Evolutionary conservation across 2,113 vertebrate genomes (phyloP).

Genomic region (Stictonetta naevosa): DNA sequence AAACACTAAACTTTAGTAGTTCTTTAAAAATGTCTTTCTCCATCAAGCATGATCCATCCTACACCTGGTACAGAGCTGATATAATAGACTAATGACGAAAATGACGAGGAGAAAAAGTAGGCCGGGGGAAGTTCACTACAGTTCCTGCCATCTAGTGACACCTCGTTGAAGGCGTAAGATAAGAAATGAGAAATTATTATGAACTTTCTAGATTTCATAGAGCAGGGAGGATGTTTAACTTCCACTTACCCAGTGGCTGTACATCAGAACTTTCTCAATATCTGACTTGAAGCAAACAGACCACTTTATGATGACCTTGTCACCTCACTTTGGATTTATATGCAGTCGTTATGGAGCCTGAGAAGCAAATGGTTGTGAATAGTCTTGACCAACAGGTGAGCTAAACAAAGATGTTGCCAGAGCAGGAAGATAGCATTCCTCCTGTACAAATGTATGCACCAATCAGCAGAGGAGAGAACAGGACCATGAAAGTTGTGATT

Average conservation of each 20-base stretch:
- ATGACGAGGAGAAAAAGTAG: neutral
- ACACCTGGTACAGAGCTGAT: neutral
- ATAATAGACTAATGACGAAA: neutral
- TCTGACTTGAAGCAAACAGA: conserved; percentile 62
- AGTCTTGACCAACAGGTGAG: conserved; percentile 25
- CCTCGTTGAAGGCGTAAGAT: conserved; percentile 31
- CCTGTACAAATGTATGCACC: conserved; percentile 5
- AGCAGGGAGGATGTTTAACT: conserved; percentile 62
- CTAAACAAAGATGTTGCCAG: conserved; percentile 24
- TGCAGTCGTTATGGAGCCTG: conserved; percentile 54
- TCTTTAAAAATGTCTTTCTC: neutral
- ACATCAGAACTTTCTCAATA: conserved; percentile 55
- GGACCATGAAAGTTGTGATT: conserved; percentile 5
- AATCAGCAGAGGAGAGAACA: neutral
- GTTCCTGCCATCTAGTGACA: neutral
- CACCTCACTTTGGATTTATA: conserved; percentile 33
- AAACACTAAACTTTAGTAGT: neutral
- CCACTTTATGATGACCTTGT: conserved; percentile 55
- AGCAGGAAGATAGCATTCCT: conserved; percentile 30
- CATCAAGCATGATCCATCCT: neutral
- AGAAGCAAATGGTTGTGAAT: conserved; percentile 38
- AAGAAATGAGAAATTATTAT: conserved; percentile 66
- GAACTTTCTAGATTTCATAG: conserved; percentile 40
- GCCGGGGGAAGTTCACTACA: neutral
- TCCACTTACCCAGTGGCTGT: conserved; percentile 44